These are phyloP conservation scores for Myrmecobius fasciatus DNA, from an alignment of 2,113 vertebrate genomes.

Conservation along the genomic window DNA sequence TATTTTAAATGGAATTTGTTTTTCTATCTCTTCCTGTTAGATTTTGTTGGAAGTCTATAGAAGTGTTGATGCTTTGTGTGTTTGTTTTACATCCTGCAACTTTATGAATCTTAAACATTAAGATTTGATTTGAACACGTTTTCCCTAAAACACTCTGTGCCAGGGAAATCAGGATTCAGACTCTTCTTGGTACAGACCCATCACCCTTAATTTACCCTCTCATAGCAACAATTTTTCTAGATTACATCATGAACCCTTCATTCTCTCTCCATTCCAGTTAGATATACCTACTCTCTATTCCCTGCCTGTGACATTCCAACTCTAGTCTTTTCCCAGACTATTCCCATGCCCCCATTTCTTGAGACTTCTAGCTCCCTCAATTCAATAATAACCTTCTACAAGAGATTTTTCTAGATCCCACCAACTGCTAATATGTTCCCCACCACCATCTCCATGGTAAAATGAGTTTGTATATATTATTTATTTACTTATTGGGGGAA, in stretches of 20 bases:
- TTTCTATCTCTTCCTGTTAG: background rate
- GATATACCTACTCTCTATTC: background rate
- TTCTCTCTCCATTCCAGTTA: background rate
- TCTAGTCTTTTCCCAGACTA: background rate
- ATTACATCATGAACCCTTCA: background rate
- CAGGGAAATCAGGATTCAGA: background rate
- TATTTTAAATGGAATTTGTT: background rate
- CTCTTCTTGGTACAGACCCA: background rate
- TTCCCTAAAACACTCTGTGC: background rate
- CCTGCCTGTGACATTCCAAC: background rate
- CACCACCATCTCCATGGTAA: background rate
- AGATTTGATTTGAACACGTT: background rate
- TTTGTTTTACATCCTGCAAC: background rate
- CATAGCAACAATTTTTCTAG: background rate
- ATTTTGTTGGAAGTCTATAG: background rate
- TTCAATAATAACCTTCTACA: background rate
- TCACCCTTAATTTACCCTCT: background rate
- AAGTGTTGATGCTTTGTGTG: background rate
- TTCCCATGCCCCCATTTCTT: background rate
- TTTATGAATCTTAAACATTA: background rate
- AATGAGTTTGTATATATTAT: background rate
- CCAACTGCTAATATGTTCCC: background rate
- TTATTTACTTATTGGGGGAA: background rate
- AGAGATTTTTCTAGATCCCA: background rate
- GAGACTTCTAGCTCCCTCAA: background rate